Conservation (phyloP, 1,140 invertebrate genomes). For the Hetaerina americana region DNA sequence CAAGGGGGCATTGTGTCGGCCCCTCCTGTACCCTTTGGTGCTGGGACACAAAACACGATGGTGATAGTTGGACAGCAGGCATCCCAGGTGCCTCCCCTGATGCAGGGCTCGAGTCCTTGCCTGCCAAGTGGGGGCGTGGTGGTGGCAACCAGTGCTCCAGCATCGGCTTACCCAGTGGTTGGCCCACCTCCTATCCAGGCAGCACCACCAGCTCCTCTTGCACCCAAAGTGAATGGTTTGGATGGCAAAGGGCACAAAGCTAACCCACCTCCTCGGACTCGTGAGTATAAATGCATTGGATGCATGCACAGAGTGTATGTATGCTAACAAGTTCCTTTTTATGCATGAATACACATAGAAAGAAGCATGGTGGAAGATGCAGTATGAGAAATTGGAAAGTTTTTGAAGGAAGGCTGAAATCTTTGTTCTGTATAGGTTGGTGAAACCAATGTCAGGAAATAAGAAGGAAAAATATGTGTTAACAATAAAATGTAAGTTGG, state of each 20-base stretch:
- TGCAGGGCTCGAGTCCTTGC: neutral
- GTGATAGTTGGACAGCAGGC: neutral
- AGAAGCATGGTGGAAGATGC: too few relatives aligned
- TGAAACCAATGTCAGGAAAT: too few relatives aligned
- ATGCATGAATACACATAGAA: too few relatives aligned
- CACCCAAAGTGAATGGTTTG: conserved; percentile 2
- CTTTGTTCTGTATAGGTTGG: too few relatives aligned
- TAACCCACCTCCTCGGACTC: neutral
- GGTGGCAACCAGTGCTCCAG: conserved; percentile 6
- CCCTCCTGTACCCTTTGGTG: neutral
- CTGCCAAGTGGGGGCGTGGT: too few relatives aligned
- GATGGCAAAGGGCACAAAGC: neutral
- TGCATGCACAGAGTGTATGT: too few relatives aligned
- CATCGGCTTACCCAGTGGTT: neutral
- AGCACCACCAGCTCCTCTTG: conserved; percentile 7
- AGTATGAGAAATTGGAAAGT: too few relatives aligned
- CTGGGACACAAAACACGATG: neutral
- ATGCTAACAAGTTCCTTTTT: too few relatives aligned
- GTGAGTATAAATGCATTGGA: neutral
- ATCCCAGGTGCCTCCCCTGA: neutral
- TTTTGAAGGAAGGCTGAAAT: too few relatives aligned
- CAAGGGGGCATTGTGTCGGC: too few relatives aligned
- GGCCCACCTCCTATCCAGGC: neutral
- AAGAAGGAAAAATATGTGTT: too few relatives aligned
- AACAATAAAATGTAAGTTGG: too few relatives aligned